Base-by-base conservation (phyloP, 2,888 invertebrate genomes). In the Neoascia interrupta region DNA sequence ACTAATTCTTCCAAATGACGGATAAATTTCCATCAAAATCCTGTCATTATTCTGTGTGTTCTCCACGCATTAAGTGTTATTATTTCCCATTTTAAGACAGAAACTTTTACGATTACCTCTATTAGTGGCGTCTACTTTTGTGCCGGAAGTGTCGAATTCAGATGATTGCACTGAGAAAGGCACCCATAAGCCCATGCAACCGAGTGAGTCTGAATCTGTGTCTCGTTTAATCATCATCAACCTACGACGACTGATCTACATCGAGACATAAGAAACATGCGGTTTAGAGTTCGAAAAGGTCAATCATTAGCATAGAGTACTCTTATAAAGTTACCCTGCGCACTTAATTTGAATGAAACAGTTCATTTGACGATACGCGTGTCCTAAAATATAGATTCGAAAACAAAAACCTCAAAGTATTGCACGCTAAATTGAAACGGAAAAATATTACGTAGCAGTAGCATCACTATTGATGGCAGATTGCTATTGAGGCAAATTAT, bases 401-500 rank as follows among this genome's bases (percentile, higher is more conserved):
- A 13, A 37, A 37, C 54, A 39, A 53, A 31, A 36, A 41, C 3
- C 11, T 13, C 26, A 21, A 26, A n/a, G 13, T 41, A 43, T 56
- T n/a, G 31, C 39, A 23, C 58, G 26, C 19, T 18, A 21, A 60
- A 43, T 61, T 54, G 43, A 68, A 72, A 66, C 53, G 45, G 47
- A 43, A 47, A 56, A 54, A 63, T 39, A 47, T 36, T 16, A 36
- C 58, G 61, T 43, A 73, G n/a, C n/a, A n/a, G n/a, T n/a, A n/a
- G n/a, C n/a, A n/a, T n/a, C n/a, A 68, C 66, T 61, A 73, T 68
- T 61, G 64, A 79, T 61, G 73, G 53, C 18, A 61, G 61, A 61
- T 76, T 76, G 76, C 63, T 64, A 72, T 79, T 79, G 73, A 79
- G 73, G 68, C 68, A 79, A 79, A 79, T 79, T 73, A 73, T 79